Percentiles rank a stretch among this genome's conserved stretches.
phyloP scores from a whole-genome alignment of 2,888 invertebrate genomes.

The Morpho deidamia region DNA sequence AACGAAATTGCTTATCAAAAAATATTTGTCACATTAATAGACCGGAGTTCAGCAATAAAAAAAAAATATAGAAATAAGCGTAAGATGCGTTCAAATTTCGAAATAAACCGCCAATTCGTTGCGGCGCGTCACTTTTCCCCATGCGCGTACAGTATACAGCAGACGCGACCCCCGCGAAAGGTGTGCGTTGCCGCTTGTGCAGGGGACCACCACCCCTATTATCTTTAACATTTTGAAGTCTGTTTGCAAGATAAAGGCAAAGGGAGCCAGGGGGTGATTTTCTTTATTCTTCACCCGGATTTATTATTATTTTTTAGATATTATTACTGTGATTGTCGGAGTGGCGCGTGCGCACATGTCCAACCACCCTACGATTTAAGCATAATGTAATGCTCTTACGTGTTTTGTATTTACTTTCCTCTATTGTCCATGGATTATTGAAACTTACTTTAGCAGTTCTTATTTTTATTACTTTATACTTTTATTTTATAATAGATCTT shows the following conservation, averaged over 20 bases:
- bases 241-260: constrained; percentile 78
- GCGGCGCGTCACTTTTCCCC: constrained; percentile 50
- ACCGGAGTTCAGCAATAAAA: background rate
- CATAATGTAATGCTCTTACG: constrained; percentile 65
- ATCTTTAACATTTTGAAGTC: constrained; percentile 76
- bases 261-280: constrained; percentile 73
- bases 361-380: constrained; percentile 52
- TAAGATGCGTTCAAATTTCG: constrained; percentile 49
- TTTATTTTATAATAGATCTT: no score
- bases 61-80: constrained; percentile 20
- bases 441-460: constrained; percentile 60
- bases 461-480: constrained; percentile 1
- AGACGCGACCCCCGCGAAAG: constrained; percentile 64
- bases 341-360: constrained; percentile 75
- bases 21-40: no score
- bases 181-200: constrained; percentile 48
- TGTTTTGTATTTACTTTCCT: constrained; percentile 49
- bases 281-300: constrained; percentile 78
- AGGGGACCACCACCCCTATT: constrained; percentile 69
- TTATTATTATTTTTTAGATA: constrained; percentile 79
- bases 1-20: no score
- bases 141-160: constrained; percentile 20
- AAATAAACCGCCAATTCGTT: constrained; percentile 61
- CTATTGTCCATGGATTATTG: constrained; percentile 66
- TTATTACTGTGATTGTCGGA: constrained; percentile 73